Evolutionary conservation across 2,113 vertebrate genomes (phyloP).

Genomic region (Gadus chalcogrammus): DNA sequence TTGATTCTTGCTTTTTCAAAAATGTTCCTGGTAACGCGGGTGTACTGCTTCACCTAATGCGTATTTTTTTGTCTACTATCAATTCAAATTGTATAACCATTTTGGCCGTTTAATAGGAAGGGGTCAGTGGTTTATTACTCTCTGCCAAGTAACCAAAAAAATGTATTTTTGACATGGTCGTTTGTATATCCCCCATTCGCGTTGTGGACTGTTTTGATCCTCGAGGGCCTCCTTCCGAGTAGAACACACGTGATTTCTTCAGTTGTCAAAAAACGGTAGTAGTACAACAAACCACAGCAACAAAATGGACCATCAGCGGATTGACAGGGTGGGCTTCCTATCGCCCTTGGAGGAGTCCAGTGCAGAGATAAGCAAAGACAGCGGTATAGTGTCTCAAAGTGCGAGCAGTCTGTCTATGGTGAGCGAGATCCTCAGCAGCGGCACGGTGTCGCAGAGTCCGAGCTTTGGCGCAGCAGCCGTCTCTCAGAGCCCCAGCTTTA

Average conservation of each 20-base stretch:
- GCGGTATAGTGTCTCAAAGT: conserved; percentile 89
- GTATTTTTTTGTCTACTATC: too few relatives aligned
- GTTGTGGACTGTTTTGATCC: too few relatives aligned
- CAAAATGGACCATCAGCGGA: conserved; percentile 35
- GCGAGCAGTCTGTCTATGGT: conserved; percentile 85
- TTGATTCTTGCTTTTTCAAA: too few relatives aligned
- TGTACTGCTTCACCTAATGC: too few relatives aligned
- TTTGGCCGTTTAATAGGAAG: too few relatives aligned
- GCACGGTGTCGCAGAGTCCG: conserved; percentile 71
- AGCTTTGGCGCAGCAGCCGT: conserved; percentile 68
- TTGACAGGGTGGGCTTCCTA: conserved; percentile 62
- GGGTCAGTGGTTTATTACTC: too few relatives aligned
- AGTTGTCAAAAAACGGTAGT: conserved; percentile 35
- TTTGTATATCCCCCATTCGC: too few relatives aligned
- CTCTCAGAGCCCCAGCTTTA: conserved; percentile 64
- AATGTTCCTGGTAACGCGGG: too few relatives aligned
- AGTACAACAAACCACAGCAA: neutral
- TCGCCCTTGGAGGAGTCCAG: conserved; percentile 73
- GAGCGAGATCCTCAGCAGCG: conserved; percentile 75
- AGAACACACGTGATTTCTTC: neutral
- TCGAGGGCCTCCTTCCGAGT: too few relatives aligned
- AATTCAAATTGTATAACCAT: too few relatives aligned
- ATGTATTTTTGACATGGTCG: too few relatives aligned
- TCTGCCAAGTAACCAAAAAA: too few relatives aligned
- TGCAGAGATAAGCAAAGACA: conserved; percentile 79